Evolutionary conservation across 2,888 invertebrate genomes (phyloP).

Genomic region (Mythimna lalbum): DNA sequence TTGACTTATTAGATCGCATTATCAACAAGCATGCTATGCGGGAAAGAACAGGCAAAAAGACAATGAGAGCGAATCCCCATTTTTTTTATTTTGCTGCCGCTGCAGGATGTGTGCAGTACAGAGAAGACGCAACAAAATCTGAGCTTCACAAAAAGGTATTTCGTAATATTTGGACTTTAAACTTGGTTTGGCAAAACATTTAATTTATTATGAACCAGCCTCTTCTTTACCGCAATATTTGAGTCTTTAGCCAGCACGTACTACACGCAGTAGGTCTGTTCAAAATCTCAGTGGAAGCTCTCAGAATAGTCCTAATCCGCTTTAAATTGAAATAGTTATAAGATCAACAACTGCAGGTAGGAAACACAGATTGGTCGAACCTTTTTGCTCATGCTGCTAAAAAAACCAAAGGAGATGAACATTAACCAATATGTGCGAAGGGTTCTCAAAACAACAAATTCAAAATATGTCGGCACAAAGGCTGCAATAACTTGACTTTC

Average conservation of each 20-base stretch:
- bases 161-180: slow-evolving; percentile 5
- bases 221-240: neutral
- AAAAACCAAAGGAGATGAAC: too few relatives aligned
- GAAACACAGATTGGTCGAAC: too few relatives aligned
- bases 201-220: neutral
- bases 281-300: neutral
- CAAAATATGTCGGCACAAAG: too few relatives aligned
- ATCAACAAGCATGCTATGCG: slow-evolving; percentile 9
- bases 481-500: too few relatives aligned
- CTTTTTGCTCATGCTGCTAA: too few relatives aligned
- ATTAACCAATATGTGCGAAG: too few relatives aligned
- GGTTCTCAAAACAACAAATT: too few relatives aligned
- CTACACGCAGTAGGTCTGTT: slow-evolving; percentile 1
- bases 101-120: neutral
- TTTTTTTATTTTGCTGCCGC: slow-evolving; percentile 5
- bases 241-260: neutral
- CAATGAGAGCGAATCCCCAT: slow-evolving; percentile 1
- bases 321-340: too few relatives aligned
- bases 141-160: neutral
- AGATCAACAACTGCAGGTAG: too few relatives aligned
- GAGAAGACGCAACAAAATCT: neutral
- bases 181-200: slow-evolving; percentile 2
- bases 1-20: neutral
- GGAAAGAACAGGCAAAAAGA: slow-evolving; percentile 9
- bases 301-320: too few relatives aligned